Percentiles rank a stretch among this genome's conserved stretches.
phyloP scores from a whole-genome alignment of 2,888 invertebrate species.

The Tiphia femorata region DNA sequence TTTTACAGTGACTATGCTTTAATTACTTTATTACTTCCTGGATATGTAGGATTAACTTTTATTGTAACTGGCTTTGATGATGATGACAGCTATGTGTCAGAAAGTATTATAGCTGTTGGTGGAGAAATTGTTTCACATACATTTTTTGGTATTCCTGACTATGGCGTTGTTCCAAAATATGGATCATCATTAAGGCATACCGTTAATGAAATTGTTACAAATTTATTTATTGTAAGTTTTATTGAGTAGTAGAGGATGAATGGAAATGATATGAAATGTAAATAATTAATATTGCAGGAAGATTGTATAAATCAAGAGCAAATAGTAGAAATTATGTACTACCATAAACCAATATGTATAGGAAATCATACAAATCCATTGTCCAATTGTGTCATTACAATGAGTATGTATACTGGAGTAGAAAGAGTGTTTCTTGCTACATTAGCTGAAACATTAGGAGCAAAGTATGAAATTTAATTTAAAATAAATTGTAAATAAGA shows the following conservation, averaged over 20 bases:
- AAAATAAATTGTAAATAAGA: too few relatives aligned
- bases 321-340: slow-evolving; percentile 77
- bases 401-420: slow-evolving; percentile 81
- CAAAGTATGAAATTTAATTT: slow-evolving; percentile 79
- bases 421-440: slow-evolving; percentile 82
- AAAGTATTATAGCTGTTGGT: slow-evolving; percentile 72
- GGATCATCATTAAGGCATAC: slow-evolving; percentile 69
- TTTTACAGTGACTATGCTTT: too few relatives aligned
- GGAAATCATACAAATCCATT: slow-evolving; percentile 72
- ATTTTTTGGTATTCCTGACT: slow-evolving; percentile 75
- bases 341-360: slow-evolving; percentile 77
- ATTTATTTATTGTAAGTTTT: slow-evolving; percentile 77
- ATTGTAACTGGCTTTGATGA: slow-evolving; percentile 70
- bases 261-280: neutral
- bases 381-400: slow-evolving; percentile 44
- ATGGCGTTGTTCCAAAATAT: slow-evolving; percentile 74
- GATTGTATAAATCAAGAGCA: slow-evolving; percentile 76
- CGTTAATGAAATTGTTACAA: slow-evolving; percentile 77
- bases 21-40: too few relatives aligned
- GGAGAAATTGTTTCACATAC: slow-evolving; percentile 71
- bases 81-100: slow-evolving; percentile 65
- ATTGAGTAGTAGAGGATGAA: neutral
- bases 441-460: slow-evolving; percentile 79
- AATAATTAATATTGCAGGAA: slow-evolving; percentile 68
- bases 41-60: slow-evolving; percentile 58